Evolutionary conservation across 2,888 invertebrate species (phyloP).

Genomic region (Adela reaumurella): DNA sequence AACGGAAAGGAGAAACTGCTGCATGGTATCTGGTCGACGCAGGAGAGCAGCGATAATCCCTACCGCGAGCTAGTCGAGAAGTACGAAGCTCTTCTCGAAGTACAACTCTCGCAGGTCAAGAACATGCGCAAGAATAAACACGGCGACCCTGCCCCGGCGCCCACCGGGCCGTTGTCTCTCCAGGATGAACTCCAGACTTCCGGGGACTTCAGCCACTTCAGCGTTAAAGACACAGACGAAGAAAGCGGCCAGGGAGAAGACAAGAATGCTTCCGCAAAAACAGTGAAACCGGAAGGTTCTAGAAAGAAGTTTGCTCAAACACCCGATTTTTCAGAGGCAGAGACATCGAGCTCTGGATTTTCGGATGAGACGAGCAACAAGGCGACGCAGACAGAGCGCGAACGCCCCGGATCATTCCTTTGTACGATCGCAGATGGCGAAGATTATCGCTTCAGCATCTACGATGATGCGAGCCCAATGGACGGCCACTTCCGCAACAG

Average conservation of each 20-base stretch:
- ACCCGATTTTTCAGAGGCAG: constrained; percentile 82
- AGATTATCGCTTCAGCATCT: constrained; percentile 82
- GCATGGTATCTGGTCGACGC: constrained; percentile 51
- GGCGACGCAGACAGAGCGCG: constrained; percentile 75
- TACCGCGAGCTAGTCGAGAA: constrained; percentile 81
- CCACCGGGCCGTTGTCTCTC: constrained; percentile 40
- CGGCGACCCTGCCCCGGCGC: constrained; percentile 16
- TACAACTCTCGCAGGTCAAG: constrained; percentile 64
- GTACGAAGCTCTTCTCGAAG: constrained; percentile 77
- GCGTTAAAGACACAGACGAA: constrained; percentile 61
- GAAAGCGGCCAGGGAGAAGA: constrained; percentile 62
- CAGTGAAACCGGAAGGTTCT: constrained; percentile 25
- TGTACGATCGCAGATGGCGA: constrained; percentile 84
- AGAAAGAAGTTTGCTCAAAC: constrained; percentile 65
- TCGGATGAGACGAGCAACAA: constrained; percentile 83
- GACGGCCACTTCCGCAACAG: constrained; percentile 79
- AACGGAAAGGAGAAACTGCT: constrained; percentile 50
- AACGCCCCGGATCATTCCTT: constrained; percentile 74
- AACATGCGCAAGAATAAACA: constrained; percentile 41
- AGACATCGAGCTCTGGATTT: constrained; percentile 81
- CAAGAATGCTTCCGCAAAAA: constrained; percentile 42
- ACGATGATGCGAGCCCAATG: constrained; percentile 75
- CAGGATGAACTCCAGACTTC: constrained; percentile 76
- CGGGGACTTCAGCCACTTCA: constrained; percentile 66
- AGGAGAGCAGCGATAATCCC: constrained; percentile 60